Evolutionary conservation across 1,140 invertebrate species (phyloP).

Genomic region (Halesus radiatus): DNA sequence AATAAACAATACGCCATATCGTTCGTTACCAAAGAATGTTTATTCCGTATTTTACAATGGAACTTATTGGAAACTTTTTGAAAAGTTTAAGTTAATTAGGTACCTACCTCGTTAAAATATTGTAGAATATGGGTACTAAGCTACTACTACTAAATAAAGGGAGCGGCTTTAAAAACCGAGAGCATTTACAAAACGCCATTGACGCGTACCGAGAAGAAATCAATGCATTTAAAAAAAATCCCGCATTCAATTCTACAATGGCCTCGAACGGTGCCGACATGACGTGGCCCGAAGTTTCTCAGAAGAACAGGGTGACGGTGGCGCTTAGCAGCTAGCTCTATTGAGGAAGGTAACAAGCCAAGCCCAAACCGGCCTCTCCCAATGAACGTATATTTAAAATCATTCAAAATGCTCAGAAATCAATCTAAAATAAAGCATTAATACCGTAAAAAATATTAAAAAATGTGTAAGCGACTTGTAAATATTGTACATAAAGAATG

Average conservation of each 20-base stretch:
- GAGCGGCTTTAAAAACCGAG: neutral
- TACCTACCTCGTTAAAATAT: too few relatives aligned
- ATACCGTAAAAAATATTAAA: neutral
- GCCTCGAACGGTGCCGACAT: neutral
- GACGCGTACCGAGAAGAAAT: neutral
- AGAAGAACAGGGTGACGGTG: neutral
- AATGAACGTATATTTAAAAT: neutral
- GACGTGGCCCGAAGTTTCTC: neutral
- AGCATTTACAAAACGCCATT: neutral
- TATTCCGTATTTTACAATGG: too few relatives aligned
- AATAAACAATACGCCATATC: too few relatives aligned
- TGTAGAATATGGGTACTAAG: neutral
- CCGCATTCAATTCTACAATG: slow-evolving; percentile 11
- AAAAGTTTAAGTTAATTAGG: too few relatives aligned
- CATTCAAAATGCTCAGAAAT: neutral
- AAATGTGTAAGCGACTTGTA: too few relatives aligned
- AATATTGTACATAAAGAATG: too few relatives aligned
- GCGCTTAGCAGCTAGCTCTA: neutral
- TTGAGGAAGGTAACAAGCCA: neutral
- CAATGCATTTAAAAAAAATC: neutral
- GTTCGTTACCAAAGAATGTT: too few relatives aligned
- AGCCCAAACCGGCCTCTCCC: neutral
- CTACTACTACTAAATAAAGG: neutral
- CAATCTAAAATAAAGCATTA: neutral
- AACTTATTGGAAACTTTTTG: too few relatives aligned